Conservation (phyloP, 2,888 invertebrate genomes). For the Latrodectus hesperus region DNA sequence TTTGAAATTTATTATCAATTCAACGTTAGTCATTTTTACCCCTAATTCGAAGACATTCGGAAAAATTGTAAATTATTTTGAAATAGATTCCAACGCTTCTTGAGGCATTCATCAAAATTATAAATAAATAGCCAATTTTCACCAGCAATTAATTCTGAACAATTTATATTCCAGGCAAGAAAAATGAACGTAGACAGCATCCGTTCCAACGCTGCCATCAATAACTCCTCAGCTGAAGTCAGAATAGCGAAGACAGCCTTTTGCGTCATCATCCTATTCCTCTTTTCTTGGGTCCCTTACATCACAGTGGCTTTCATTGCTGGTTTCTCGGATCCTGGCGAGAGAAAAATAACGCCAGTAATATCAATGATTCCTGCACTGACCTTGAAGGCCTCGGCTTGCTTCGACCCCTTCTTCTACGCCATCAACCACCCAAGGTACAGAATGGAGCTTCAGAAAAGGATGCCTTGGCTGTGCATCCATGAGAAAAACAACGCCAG, state of each 20-base stretch:
- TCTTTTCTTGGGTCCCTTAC: slow-evolving; percentile 88
- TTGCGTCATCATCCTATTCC: slow-evolving; percentile 83
- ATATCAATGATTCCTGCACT: slow-evolving; percentile 76
- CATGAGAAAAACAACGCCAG: slow-evolving; percentile 33
- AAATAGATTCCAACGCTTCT: too few relatives aligned
- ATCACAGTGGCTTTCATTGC: slow-evolving; percentile 85
- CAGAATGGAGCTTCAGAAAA: slow-evolving; percentile 57
- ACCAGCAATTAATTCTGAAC: too few relatives aligned
- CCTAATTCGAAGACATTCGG: too few relatives aligned
- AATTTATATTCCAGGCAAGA: slow-evolving; percentile 79
- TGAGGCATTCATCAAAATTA: too few relatives aligned
- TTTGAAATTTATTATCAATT: too few relatives aligned
- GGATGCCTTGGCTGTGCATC: slow-evolving; percentile 65
- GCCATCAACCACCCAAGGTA: slow-evolving; percentile 76
- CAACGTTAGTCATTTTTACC: too few relatives aligned
- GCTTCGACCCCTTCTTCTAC: slow-evolving; percentile 77
- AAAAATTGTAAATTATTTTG: too few relatives aligned
- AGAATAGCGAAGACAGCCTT: slow-evolving; percentile 83
- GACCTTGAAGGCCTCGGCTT: slow-evolving; percentile 76
- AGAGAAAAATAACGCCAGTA: slow-evolving; percentile 82
- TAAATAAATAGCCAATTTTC: too few relatives aligned
- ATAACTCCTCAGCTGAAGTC: slow-evolving; percentile 85
- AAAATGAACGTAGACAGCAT: slow-evolving; percentile 94
- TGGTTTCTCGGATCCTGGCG: slow-evolving; percentile 79
- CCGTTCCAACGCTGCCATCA: slow-evolving; percentile 85